These are phyloP conservation scores for Hyles euphorbiae DNA, from an alignment of 1,140 invertebrate species.

Conservation along the genomic window DNA sequence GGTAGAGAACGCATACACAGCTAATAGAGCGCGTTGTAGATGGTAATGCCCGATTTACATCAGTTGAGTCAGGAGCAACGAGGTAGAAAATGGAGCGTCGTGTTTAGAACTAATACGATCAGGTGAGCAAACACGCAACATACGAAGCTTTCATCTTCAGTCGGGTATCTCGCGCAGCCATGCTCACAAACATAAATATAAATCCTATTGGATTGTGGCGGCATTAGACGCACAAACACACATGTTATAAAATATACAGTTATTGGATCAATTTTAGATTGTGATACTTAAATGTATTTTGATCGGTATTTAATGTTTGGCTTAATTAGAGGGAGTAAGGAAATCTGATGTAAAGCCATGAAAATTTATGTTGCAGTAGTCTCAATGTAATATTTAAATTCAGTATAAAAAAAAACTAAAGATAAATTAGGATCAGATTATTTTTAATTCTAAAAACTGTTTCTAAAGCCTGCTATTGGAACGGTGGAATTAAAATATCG, in stretches of 20 bases:
- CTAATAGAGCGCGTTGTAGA: conserved; percentile 54
- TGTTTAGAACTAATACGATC: conserved; percentile 70
- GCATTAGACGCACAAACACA: neutral
- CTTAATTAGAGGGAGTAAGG: no score
- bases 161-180: conserved; percentile 49
- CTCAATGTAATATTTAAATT: no score
- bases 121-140: conserved; percentile 63
- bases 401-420: no score
- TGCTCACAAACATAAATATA: conserved; percentile 21
- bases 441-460: no score
- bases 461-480: no score
- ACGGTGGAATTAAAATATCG: no score
- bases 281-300: no score
- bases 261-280: no score
- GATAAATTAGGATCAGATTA: no score
- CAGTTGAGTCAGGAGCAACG: conserved; percentile 54
- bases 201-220: conserved; percentile 4
- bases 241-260: neutral
- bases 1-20: conserved; percentile 40
- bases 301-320: no score
- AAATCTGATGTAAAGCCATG: no score
- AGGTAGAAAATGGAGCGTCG: conserved; percentile 63
- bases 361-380: no score
- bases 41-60: conserved; percentile 62
- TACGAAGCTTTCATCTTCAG: conserved; percentile 67